Base-by-base conservation (phyloP, 2,888 invertebrate species). In the Torymus texanus region DNA sequence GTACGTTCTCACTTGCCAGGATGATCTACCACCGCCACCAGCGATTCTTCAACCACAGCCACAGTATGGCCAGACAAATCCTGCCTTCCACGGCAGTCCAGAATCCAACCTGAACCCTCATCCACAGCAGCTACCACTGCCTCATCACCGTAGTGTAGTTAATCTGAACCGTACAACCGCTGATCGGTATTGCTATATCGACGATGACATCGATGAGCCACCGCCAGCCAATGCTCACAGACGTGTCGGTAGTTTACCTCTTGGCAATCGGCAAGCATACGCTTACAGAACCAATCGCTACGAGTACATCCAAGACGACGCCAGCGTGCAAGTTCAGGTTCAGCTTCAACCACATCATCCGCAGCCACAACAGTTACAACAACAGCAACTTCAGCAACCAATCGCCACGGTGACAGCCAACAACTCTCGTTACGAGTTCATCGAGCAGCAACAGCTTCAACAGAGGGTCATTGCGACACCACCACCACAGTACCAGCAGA, bases 241-340 rank as follows among this genome's bases (percentile, higher is more conserved):
- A 12, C 82, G 78, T 16, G 74, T 67, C 59, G 77, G 68, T 12
- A 78, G 78, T 51, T 65, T 82, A 16, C 78, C 82, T 4, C 18
- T 71, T 12, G 72, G 75, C 14, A 59, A 67, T 10, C 62, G 41
- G 2, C 81, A 41, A 0, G 14, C 73, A 14, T 77, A 75, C 74
- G 77, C 75, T 8, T 85, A 85, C 63, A 84, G 82, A 16, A 24
- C 71, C 29, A 51, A 82, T 14, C 79, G 89, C 59, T 90, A 90
- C 84, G 89, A 90, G 76, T 89, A 88, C 83, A 88, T 89, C 51
- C 84, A 85, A 53, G 87, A 86, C 50, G 86, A 85, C 11, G 83
- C 85, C 51, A 78, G 80, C n/a, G 73, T 73, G 24, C 76, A 65
- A 41, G 58, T 76, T 85, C 88, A 86, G 79, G 82, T 85, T 72